Percentiles rank a stretch among this genome's conserved stretches.
Conservation (phyloP, 2,113 vertebrate genomes). For the Ammodytes marinus region DNA sequence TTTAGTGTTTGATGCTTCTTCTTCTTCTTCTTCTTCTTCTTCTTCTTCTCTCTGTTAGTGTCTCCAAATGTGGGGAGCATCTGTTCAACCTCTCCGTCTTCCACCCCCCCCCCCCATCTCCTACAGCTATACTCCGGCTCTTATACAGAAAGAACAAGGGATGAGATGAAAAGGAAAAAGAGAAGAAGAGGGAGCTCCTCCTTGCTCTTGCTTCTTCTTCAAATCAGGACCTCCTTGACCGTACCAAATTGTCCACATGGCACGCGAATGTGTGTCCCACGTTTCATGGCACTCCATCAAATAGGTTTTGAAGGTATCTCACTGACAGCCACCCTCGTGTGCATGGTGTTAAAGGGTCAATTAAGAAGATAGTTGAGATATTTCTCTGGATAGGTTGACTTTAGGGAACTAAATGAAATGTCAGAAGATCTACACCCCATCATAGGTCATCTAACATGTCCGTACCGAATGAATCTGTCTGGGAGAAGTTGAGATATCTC, state of each 20-base stretch:
- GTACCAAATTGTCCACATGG: too few relatives aligned
- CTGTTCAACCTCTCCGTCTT: slow-evolving; percentile 51
- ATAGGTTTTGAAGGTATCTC: too few relatives aligned
- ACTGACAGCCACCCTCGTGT: too few relatives aligned
- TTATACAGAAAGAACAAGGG: neutral
- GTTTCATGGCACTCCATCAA: too few relatives aligned
- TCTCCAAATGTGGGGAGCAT: slow-evolving; percentile 75
- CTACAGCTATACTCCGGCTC: slow-evolving; percentile 19
- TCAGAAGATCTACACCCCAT: too few relatives aligned
- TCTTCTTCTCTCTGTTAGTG: slow-evolving; percentile 45
- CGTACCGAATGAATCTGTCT: too few relatives aligned
- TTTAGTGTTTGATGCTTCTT: slow-evolving; percentile 58
- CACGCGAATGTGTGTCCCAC: neutral
- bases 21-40: slow-evolving; percentile 4
- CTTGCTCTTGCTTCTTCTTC: slow-evolving; percentile 19
- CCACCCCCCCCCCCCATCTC: neutral
- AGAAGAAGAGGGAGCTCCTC: neutral
- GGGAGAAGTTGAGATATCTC: too few relatives aligned
- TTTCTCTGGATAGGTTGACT: too few relatives aligned
- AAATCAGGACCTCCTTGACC: neutral
- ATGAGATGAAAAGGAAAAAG: neutral
- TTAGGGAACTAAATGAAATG: too few relatives aligned
- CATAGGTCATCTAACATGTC: too few relatives aligned
- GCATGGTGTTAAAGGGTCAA: too few relatives aligned
- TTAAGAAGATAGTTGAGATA: too few relatives aligned